Percentiles rank a stretch among this genome's conserved stretches.
phyloP scores from a whole-genome alignment of 2,888 invertebrate species.

The Rhodophaea formosa region DNA sequence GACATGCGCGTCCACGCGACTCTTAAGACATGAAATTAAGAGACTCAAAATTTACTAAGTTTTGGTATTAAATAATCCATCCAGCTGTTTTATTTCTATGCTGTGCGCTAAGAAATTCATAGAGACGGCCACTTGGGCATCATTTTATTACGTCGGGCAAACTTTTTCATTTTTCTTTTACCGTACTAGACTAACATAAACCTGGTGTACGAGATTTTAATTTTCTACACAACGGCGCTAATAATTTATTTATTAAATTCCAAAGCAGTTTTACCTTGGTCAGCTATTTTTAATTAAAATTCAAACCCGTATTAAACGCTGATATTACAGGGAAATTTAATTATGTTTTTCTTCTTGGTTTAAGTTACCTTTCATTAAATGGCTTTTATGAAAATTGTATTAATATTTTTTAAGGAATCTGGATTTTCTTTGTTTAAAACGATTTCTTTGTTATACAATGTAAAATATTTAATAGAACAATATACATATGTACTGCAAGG shows the following conservation, averaged over 20 bases:
- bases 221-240: neutral
- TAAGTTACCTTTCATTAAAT: neutral
- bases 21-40: too few relatives aligned
- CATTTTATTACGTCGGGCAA: slow-evolving; percentile 5
- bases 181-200: neutral
- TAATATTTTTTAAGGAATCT: neutral
- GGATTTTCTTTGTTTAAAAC: neutral
- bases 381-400: neutral
- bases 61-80: too few relatives aligned
- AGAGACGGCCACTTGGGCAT: slow-evolving; percentile 13
- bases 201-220: slow-evolving; percentile 1
- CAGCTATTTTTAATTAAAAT: slow-evolving; percentile 11
- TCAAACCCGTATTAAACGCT: neutral
- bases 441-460: too few relatives aligned
- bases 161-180: slow-evolving; percentile 10
- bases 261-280: slow-evolving; percentile 8
- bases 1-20: too few relatives aligned
- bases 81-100: slow-evolving; percentile 15
- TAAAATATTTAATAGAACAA: too few relatives aligned
- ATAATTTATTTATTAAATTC: slow-evolving; percentile 13
- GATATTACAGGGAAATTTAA: neutral
- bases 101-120: slow-evolving; percentile 21
- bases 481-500: too few relatives aligned
- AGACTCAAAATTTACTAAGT: too few relatives aligned
- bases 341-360: slow-evolving; percentile 1